Evolutionary conservation across 1,140 invertebrate species (phyloP).

Genomic region (Augochlora pura): DNA sequence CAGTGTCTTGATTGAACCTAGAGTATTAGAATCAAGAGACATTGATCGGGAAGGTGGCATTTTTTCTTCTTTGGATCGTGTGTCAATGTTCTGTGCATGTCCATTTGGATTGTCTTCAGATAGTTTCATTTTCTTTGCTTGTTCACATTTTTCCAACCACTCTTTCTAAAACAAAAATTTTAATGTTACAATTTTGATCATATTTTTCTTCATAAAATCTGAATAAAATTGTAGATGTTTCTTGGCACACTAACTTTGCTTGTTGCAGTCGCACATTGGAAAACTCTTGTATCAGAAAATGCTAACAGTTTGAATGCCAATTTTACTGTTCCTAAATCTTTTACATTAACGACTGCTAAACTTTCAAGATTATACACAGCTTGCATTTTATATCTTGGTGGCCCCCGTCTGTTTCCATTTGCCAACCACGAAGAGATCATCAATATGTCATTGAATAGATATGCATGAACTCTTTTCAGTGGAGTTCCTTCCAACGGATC

Average conservation of each 20-base stretch:
- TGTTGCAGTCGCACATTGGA: slow-evolving; percentile 92
- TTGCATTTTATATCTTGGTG: slow-evolving; percentile 94
- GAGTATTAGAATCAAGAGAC: slow-evolving; percentile 72
- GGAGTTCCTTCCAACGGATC: slow-evolving; percentile 92
- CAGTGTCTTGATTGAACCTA: slow-evolving; percentile 42
- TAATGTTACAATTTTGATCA: no score
- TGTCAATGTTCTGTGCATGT: slow-evolving; percentile 51
- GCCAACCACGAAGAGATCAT: slow-evolving; percentile 83
- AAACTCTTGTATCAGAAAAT: slow-evolving; percentile 95
- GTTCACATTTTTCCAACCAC: slow-evolving; percentile 96
- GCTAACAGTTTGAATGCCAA: slow-evolving; percentile 96
- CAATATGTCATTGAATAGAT: slow-evolving; percentile 93
- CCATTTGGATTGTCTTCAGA: slow-evolving; percentile 81
- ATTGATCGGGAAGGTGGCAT: slow-evolving; percentile 68
- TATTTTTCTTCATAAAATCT: no score
- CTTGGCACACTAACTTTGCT: slow-evolving; percentile 83
- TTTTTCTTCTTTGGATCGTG: slow-evolving; percentile 61
- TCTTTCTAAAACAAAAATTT: slow-evolving; percentile 85
- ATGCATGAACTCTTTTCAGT: slow-evolving; percentile 93
- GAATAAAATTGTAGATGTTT: no score
- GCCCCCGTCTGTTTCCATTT: slow-evolving; percentile 83
- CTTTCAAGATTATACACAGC: slow-evolving; percentile 94
- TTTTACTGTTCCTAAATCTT: slow-evolving; percentile 93
- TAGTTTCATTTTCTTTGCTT: slow-evolving; percentile 92
- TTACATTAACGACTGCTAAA: slow-evolving; percentile 96